phyloP scores from a whole-genome alignment of 2,113 vertebrate genomes.

The Burhinus bistriatus region DNA sequence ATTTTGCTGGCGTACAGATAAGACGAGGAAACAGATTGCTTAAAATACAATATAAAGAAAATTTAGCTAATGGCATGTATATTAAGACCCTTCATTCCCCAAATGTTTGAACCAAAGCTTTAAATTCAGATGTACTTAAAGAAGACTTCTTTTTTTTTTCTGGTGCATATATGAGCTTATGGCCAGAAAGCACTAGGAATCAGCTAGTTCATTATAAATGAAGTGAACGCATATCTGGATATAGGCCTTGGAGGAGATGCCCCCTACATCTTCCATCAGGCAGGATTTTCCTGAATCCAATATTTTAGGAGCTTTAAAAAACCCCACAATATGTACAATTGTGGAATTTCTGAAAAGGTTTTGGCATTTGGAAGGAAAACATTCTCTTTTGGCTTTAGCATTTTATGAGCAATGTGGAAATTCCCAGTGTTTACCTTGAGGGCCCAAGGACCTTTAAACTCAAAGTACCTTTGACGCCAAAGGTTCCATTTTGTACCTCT shows the following conservation, averaged over 20 bases:
- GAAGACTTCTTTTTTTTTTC: neutral
- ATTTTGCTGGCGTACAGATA: neutral
- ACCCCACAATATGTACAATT: neutral
- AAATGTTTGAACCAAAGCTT: neutral
- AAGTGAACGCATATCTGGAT: neutral
- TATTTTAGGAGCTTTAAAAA: neutral
- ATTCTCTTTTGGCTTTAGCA: neutral
- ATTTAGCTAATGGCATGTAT: neutral
- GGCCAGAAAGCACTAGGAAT: neutral
- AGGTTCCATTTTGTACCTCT: neutral
- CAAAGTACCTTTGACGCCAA: neutral
- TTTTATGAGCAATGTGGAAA: neutral
- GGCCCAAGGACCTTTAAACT: neutral
- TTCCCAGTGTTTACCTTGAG: neutral
- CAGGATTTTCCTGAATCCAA: neutral
- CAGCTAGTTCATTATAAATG: neutral
- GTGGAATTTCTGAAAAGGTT: neutral
- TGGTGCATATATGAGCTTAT: neutral
- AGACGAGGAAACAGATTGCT: neutral
- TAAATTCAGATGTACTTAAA: neutral
- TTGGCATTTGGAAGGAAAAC: neutral
- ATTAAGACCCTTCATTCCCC: neutral
- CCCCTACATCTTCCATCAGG: neutral
- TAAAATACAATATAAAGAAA: neutral
- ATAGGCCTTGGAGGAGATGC: neutral